Conservation (phyloP, 2,113 vertebrate species). For the Solenodon paradoxus region DNA sequence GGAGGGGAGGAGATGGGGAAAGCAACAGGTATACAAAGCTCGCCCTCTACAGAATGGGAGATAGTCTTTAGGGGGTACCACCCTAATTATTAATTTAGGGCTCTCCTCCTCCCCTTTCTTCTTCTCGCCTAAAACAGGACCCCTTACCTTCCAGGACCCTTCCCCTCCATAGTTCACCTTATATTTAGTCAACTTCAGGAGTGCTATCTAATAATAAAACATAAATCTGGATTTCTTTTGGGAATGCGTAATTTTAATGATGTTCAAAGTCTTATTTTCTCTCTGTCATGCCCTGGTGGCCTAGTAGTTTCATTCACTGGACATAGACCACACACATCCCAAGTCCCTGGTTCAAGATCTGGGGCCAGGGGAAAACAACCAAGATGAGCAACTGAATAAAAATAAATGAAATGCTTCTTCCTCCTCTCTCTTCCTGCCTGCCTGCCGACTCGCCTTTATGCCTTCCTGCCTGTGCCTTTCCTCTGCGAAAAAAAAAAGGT, state of each 20-base stretch:
- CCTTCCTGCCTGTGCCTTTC: too few species aligned
- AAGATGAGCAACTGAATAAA: too few species aligned
- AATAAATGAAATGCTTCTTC: too few species aligned
- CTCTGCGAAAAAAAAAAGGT: too few species aligned
- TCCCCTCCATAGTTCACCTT: not conserved
- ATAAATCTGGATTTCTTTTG: not conserved
- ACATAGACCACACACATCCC: too few species aligned
- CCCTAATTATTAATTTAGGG: not conserved
- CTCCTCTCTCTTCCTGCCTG: too few species aligned
- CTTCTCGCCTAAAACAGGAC: not conserved
- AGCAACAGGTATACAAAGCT: not conserved
- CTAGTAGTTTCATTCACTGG: too few species aligned
- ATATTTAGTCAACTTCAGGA: not conserved
- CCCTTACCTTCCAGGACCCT: not conserved
- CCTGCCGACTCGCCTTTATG: too few species aligned
- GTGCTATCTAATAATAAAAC: not conserved
- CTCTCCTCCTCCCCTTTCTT: not conserved
- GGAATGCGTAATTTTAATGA: not conserved
- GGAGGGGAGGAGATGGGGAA: not conserved
- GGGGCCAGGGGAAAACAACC: too few species aligned
- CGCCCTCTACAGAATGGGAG: not conserved
- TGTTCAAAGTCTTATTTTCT: not conserved
- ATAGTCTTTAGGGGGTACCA: not conserved
- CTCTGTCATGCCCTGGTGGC: too few species aligned
- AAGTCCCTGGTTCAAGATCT: too few species aligned